Evolutionary conservation across 2,797 vertebrate genomes (phyloP).

Genomic region (Gobionotothen gibberifrons): DNA sequence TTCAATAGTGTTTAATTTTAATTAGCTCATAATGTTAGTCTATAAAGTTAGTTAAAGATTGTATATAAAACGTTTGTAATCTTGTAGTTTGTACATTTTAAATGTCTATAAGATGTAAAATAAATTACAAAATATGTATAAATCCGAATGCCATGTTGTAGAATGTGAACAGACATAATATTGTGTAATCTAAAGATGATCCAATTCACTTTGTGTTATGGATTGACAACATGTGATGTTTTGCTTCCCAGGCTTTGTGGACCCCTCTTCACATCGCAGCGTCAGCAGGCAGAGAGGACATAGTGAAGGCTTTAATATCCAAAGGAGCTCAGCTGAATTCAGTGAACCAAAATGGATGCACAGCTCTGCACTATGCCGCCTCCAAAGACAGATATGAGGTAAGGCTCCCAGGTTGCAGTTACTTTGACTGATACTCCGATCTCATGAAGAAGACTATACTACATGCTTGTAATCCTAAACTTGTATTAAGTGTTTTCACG

Average conservation of each 20-base stretch:
- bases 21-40: too few relatives aligned
- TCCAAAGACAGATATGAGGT: constrained; percentile 97
- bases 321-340: constrained; percentile 93
- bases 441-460: not conserved
- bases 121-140: too few relatives aligned
- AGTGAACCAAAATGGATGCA: constrained; percentile 95
- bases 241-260: constrained; percentile 87
- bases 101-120: not conserved
- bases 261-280: constrained; percentile 95
- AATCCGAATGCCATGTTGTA: not conserved
- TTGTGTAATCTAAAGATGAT: not conserved
- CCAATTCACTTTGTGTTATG: not conserved
- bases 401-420: constrained; percentile 3
- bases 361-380: constrained; percentile 94
- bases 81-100: too few relatives aligned
- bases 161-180: not conserved
- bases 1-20: too few relatives aligned
- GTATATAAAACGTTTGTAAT: too few relatives aligned
- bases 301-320: constrained; percentile 89
- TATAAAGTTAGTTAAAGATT: too few relatives aligned
- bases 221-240: not conserved
- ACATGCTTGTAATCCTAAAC: not conserved
- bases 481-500: not conserved
- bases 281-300: constrained; percentile 94
- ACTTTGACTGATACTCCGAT: not conserved